Base-by-base conservation (phyloP, 2,113 vertebrate genomes). In the Reinhardtius hippoglossoides region DNA sequence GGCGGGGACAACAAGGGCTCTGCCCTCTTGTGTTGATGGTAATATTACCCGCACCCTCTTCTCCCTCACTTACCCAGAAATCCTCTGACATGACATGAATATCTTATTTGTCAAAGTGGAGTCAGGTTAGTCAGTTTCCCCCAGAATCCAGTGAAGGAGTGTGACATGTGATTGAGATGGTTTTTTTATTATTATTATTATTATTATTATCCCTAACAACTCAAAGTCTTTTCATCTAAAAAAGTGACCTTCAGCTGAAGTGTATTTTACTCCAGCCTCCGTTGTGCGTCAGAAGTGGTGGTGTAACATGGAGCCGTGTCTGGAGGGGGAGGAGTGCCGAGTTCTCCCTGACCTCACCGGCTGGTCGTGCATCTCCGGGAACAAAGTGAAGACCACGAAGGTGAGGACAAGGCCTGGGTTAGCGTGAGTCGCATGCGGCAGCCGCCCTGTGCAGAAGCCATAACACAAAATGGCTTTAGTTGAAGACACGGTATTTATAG, bases 381-480 rank as follows among this genome's bases (percentile, higher is more conserved):
- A 97, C 92, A 99, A 97, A 96, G 95, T 99, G 81, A 98, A 97
- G 96, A 99, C 96, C 46, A 99, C 97, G 10, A 99, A 98, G 96
- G 97, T 95, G 95, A 96, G 95, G 21, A 63, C 20, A 50, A 13
- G 21, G 26, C 18, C 23, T 57, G 76, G 52, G 42, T 69, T 63
- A 65, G 64, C 67, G 52, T 71, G 62, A 78, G 37, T 62, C 73
- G 69, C 67, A 24, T 26, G 72, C 7, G 8, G 57, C 60, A 75
- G 23, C 27, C 50, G 46, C 5, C n/a, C 26, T 1, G 27, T 69
- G n/a, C 46, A 48, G 61, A 70, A 20, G 6, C 73, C 31, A 42
- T 12, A n/a, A 61, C 44, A 71, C 42, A 59, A 71, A 55, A 72
- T 24, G 55, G 40, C 37, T 65, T 60, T 4, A 42, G 27, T 74